Percentiles rank a stretch among this genome's conserved stretches.
phyloP scores from a whole-genome alignment of 2,888 invertebrate species.

The Cheilosia grossa region DNA sequence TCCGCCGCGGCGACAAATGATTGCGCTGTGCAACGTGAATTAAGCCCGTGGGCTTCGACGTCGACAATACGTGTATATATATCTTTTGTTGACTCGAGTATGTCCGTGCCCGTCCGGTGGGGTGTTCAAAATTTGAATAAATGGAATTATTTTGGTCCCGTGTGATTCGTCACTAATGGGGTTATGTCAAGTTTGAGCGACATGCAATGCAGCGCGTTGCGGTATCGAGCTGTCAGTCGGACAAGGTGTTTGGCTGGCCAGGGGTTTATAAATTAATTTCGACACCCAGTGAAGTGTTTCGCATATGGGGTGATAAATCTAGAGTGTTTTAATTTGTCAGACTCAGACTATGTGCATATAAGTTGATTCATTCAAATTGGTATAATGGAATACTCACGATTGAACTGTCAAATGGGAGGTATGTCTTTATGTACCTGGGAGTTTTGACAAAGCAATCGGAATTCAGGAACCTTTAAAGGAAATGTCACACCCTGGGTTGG shows the following conservation, averaged over 20 bases:
- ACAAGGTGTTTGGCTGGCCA: constrained; percentile 71
- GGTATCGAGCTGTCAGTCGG: constrained; percentile 65
- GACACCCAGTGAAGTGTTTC: constrained; percentile 53
- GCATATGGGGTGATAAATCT: constrained; percentile 36
- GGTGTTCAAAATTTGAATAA: constrained; percentile 66
- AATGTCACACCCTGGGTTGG: neutral
- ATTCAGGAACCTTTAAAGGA: neutral
- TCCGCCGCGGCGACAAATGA: constrained; percentile 58
- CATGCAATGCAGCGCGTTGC: constrained; percentile 55
- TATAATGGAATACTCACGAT: constrained; percentile 17
- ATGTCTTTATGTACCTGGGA: neutral
- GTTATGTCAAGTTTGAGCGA: constrained; percentile 67
- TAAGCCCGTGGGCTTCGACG: constrained; percentile 36
- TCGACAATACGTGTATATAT: constrained; percentile 3
- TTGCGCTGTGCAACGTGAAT: constrained; percentile 63
- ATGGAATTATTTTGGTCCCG: constrained; percentile 52
- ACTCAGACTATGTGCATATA: neutral
- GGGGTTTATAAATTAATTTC: constrained; percentile 73
- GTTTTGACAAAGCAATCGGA: no score
- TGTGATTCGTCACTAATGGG: constrained; percentile 68
- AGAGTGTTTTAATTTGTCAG: constrained; percentile 41
- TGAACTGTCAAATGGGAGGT: constrained; percentile 21
- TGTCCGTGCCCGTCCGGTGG: constrained; percentile 21
- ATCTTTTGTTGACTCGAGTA: constrained; percentile 19
- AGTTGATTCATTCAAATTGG: constrained; percentile 18